Conservation (phyloP, 2,888 invertebrate genomes). For the Nomada hirtipes region DNA sequence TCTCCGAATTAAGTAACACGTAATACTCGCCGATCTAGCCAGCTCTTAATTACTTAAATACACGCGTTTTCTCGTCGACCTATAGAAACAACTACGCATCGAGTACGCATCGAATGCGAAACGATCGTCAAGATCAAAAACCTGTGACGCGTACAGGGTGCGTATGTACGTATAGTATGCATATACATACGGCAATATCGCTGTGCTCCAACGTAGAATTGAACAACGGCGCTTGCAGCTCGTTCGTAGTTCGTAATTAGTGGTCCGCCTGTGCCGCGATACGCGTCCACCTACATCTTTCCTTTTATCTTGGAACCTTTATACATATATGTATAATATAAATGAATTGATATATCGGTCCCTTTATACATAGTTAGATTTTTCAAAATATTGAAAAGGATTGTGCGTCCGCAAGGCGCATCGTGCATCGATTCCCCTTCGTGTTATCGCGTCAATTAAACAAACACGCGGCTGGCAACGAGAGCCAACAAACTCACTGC, state of each 20-base stretch:
- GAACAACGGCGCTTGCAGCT: conserved; percentile 28
- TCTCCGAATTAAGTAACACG: background rate
- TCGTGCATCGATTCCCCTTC: conserved; percentile 8
- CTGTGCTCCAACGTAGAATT: conserved; percentile 1
- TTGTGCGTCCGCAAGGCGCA: background rate
- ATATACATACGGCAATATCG: conserved; percentile 8
- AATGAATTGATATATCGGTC: no score
- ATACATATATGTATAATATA: no score
- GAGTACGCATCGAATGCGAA: no score
- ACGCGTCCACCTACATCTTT: conserved; percentile 14
- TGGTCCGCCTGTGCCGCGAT: conserved; percentile 10
- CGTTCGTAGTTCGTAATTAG: conserved; percentile 57
- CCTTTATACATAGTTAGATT: no score
- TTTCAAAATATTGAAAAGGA: no score
- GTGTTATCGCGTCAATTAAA: conserved; percentile 24
- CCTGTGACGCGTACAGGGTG: no score
- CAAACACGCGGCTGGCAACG: conserved; percentile 13
- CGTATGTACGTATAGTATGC: no score
- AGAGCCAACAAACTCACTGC: conserved; percentile 4
- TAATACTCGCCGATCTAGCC: no score
- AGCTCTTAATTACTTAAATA: background rate
- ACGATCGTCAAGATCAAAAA: no score
- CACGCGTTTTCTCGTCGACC: no score
- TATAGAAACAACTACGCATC: no score
- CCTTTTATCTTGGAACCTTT: conserved; percentile 16